Evolutionary conservation across 2,113 vertebrate species (phyloP).

Genomic region (Laticauda laticaudata): DNA sequence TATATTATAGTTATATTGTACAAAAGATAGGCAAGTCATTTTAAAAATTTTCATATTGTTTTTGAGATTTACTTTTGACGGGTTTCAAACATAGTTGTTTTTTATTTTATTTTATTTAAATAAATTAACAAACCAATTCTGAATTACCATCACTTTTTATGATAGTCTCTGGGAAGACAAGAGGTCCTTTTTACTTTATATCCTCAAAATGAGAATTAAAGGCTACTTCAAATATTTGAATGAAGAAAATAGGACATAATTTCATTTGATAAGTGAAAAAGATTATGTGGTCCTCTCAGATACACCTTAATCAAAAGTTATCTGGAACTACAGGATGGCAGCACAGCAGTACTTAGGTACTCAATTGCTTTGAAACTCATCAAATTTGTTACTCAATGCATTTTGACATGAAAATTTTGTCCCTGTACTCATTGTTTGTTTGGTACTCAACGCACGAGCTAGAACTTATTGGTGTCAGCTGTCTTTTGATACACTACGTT

Average conservation of each 20-base stretch:
- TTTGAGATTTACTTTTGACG: background rate
- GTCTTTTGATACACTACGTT: background rate
- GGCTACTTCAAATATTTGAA: background rate
- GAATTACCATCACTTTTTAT: background rate
- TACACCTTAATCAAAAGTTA: background rate
- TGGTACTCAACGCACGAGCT: background rate
- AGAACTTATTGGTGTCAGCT: background rate
- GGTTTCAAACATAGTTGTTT: background rate
- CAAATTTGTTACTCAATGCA: background rate
- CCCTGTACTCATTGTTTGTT: background rate
- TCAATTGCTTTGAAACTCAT: background rate
- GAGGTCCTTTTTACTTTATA: background rate
- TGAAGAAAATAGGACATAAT: background rate
- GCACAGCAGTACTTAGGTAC: background rate
- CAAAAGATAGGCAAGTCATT: background rate
- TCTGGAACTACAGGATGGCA: background rate
- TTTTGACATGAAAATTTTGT: background rate
- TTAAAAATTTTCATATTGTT: background rate
- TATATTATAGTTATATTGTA: background rate
- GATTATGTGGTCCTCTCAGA: background rate
- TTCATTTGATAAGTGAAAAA: background rate
- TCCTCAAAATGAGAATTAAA: background rate
- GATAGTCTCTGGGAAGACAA: background rate
- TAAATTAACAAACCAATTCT: background rate
- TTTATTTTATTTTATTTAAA: background rate